A percentile compares a stretch with the other conserved stretches of the same genome.
Conservation (phyloP, 1,140 invertebrate species). For the Globodera rostochiensis region DNA sequence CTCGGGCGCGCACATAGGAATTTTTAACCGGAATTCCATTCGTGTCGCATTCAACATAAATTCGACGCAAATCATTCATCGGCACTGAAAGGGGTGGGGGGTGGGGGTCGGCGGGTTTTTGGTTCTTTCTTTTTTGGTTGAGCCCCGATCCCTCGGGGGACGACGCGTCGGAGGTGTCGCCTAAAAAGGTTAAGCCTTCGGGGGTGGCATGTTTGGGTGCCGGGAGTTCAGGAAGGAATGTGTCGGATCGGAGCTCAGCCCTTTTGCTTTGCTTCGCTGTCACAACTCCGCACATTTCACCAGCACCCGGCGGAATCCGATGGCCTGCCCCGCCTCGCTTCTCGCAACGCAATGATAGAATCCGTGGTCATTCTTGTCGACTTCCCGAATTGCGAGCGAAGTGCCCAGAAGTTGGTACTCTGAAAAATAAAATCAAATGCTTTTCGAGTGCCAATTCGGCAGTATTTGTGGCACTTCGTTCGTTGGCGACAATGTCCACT, state of each 20-base stretch:
- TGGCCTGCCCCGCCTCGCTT: conserved; percentile 74
- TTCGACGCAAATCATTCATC: conserved; percentile 9
- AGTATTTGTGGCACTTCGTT: conserved; percentile 45
- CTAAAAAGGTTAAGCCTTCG: no score
- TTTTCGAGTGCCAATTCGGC: not conserved
- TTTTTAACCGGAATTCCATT: conserved; percentile 52
- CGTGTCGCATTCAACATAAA: conserved; percentile 60
- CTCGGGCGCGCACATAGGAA: conserved; percentile 51
- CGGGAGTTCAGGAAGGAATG: conserved; percentile 6
- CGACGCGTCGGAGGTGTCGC: no score
- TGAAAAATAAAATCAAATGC: conserved; percentile 27
- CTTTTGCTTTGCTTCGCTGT: not conserved
- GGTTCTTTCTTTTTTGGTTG: no score
- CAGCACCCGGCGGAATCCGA: conserved; percentile 44
- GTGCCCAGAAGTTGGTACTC: conserved; percentile 59
- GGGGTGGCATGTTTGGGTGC: not conserved
- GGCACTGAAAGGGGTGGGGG: conserved; percentile 33
- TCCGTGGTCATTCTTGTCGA: conserved; percentile 78
- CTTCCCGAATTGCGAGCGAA: conserved; percentile 75
- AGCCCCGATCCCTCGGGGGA: no score
- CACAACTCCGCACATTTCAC: conserved; percentile 45
- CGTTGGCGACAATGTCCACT: conserved; percentile 46
- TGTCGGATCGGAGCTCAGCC: not conserved
- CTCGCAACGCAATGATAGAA: conserved; percentile 80
- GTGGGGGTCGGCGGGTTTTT: no score